Evolutionary conservation across 1,140 invertebrate species (phyloP).

Genomic region (Ips typographus): DNA sequence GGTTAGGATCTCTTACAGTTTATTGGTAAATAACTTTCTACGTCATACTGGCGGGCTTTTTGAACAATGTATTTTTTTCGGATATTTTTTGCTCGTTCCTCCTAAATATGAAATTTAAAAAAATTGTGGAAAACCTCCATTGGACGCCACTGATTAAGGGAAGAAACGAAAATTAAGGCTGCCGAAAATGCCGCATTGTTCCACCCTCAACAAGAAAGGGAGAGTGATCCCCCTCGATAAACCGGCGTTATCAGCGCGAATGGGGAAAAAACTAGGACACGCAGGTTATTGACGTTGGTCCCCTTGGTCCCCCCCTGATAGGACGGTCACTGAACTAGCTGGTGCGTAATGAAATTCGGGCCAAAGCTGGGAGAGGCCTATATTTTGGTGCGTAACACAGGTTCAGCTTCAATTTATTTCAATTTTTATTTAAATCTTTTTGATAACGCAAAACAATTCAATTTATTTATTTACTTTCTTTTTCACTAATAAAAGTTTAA

Average conservation of each 20-base stretch:
- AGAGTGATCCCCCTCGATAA: conserved; percentile 22
- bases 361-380: conserved; percentile 23
- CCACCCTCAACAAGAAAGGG: conserved; percentile 36
- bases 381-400: conserved; percentile 27
- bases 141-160: neutral
- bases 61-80: no score
- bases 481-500: no score
- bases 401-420: neutral
- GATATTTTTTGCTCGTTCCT: no score
- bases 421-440: no score
- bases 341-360: conserved; percentile 35
- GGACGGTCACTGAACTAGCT: conserved; percentile 34
- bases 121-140: no score
- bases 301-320: conserved; percentile 16
- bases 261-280: conserved; percentile 30
- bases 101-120: no score
- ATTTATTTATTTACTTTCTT: no score
- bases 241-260: conserved; percentile 10
- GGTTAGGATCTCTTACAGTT: no score
- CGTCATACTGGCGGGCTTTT: no score
- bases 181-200: conserved; percentile 18
- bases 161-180: no score
- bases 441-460: no score
- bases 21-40: no score
- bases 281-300: conserved; percentile 27